Base-by-base conservation (phyloP, 2,888 invertebrate genomes). In the Venustoraphidia nigricollis region DNA sequence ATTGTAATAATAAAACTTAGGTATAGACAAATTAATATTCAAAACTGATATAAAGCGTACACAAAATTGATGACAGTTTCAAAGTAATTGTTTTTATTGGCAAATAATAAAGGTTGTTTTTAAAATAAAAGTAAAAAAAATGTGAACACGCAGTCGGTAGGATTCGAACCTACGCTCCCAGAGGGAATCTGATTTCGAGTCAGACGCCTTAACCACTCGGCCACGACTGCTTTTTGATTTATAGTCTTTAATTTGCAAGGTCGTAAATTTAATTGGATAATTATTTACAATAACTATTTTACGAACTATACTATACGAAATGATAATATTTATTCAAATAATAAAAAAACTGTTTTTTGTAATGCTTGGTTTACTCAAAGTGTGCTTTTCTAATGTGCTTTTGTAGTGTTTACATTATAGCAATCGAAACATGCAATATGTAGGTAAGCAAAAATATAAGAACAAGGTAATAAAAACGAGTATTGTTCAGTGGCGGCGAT, bases 121-220 rank as follows among this genome's bases (percentile, higher is more conserved):
- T 1, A 34, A 27, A 27, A 34, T 34, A 34, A 27, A n/a, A 34
- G n/a, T 10, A 36, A n/a, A 36, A 13, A 11, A 27, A 36, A 27
- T 14, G 6, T 37, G 6, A 11, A 59, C n/a, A n/a, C 83, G 83
- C 83, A 82, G 83, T 78, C 81, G 81, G 83, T 82, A 83, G 83
- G 83, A 83, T 81, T 83, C 83, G 83, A 84, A 84, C 83, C 83
- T 83, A 83, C 83, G 83, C 83, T 83, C 83, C 83, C 82, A 83
- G 81, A 83, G 83, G 83, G 83, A 83, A 83, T 82, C 82, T 82
- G 83, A 83, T 83, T 83, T 83, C 82, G 80, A 83, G 83, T 83
- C 83, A 83, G 81, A 82, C 83, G 83, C 83, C 82, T 83, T 83
- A 83, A 83, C 83, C 83, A 80, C 83, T 83, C 83, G 82, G 82